Conservation (phyloP, 2,797 vertebrate species). For the Danio albolineatus region DNA sequence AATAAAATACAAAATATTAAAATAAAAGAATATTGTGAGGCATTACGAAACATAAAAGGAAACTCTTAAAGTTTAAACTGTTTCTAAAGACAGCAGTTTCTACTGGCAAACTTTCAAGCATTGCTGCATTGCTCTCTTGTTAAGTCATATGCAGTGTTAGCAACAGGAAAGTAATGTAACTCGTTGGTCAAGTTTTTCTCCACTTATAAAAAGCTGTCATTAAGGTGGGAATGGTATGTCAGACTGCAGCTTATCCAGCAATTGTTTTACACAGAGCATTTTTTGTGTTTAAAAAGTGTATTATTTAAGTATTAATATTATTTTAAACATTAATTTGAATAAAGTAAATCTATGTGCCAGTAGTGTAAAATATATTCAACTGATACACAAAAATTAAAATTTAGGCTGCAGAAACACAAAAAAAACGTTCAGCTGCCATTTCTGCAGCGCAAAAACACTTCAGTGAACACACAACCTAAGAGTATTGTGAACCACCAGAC, state of each 20-base stretch:
- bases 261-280: too few relatives aligned
- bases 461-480: too few relatives aligned
- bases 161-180: conserved; percentile 24
- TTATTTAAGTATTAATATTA: too few relatives aligned
- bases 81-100: conserved; percentile 7
- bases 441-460: too few relatives aligned
- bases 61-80: background rate
- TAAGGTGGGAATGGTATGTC: background rate
- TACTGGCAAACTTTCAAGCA: conserved; percentile 20
- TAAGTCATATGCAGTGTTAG: conserved; percentile 1
- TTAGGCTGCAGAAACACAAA: too few relatives aligned
- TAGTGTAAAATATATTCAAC: too few relatives aligned
- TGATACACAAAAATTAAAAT: too few relatives aligned
- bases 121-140: background rate
- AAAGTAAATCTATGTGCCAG: too few relatives aligned
- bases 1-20: conserved; percentile 14
- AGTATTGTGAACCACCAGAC: too few relatives aligned
- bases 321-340: too few relatives aligned
- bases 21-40: background rate
- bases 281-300: too few relatives aligned
- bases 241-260: background rate
- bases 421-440: too few relatives aligned
- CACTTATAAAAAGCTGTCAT: background rate
- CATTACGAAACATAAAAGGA: background rate
- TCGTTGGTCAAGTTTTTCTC: conserved; percentile 33